These are phyloP conservation scores for Pegoplata infirma DNA, from an alignment of 2,888 invertebrate genomes.

Conservation along the genomic window DNA sequence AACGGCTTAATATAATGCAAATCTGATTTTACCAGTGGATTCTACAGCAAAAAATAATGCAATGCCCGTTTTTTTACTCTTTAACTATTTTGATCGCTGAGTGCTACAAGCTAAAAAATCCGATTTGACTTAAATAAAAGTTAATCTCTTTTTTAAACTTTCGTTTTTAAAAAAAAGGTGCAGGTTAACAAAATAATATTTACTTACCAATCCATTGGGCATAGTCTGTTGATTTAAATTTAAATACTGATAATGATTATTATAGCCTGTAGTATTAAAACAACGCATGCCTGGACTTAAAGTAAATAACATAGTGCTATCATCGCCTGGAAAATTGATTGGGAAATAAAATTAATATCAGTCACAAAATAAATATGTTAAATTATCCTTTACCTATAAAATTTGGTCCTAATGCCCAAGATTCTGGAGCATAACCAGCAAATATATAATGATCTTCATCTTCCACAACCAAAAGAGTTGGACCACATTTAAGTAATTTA, in stretches of 20 bases:
- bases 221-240: conserved; percentile 95
- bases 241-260: conserved; percentile 94
- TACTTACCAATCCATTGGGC: conserved; percentile 92
- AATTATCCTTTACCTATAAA: conserved; percentile 87
- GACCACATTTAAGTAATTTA: conserved; percentile 87
- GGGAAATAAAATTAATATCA: no score
- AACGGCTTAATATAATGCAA: no score
- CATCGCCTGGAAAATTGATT: conserved; percentile 79
- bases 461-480: conserved; percentile 90
- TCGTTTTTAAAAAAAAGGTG: no score
- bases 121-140: no score
- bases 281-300: conserved; percentile 88
- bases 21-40: no score
- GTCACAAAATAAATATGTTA: no score
- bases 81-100: no score
- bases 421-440: conserved; percentile 91
- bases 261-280: conserved; percentile 89
- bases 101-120: no score
- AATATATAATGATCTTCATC: conserved; percentile 90
- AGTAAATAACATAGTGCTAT: conserved; percentile 90
- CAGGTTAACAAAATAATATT: background rate
- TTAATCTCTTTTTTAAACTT: no score
- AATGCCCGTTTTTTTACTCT: no score
- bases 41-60: no score
- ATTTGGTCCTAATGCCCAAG: conserved; percentile 87